Base-by-base conservation (phyloP, 2,113 vertebrate genomes). In the Thalassoma bifasciatum region DNA sequence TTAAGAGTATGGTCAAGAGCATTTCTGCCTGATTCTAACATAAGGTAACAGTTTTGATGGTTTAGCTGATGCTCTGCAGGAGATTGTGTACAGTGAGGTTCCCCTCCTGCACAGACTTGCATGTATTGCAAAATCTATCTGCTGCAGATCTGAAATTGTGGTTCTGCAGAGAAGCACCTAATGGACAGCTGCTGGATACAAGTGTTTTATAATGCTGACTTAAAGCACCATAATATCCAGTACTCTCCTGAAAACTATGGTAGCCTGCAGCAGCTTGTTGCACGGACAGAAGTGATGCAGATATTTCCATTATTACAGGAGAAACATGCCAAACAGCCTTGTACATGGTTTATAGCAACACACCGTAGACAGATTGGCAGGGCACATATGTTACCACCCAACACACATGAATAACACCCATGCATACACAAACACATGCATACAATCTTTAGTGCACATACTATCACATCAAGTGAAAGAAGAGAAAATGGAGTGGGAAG, bases 401-500 rank as follows among this genome's bases (percentile, higher is more conserved):
- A 40, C 75, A 67, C 46, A 77, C 46, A 75, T 16, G 59, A 40
- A 24, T 65, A 52, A 66, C 68, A 81, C 50, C 30, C 34, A 66
- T 50, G 56, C 58, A 74, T 69, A 72, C 81, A 85, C 68, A 81
- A 72, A 68, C 65, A 46, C 78, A 62, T 47, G 34, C 74, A 76
- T 75, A 54, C 64, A 66, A 54, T 70, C 65, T 46, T 44, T 46
- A 36, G 76, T 63, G 50, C 71, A 79, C 79, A 89, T 87, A 86
- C 81, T 79, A 89, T 81, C 86, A 88, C 86, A 88, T 80, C 65
- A 58, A 81, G 67, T 66, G 73, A 79, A 87, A 80, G 79, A 77
- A 84, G 70, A 88, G 83, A 90, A 87, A 87, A 87, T 84, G 74
- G 79, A 89, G 84, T 87, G 88, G 85, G 86, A 92, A 86, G 87